These are phyloP conservation scores for Andricus quercusramuli DNA, from an alignment of 2,888 invertebrate species.

Conservation along the genomic window DNA sequence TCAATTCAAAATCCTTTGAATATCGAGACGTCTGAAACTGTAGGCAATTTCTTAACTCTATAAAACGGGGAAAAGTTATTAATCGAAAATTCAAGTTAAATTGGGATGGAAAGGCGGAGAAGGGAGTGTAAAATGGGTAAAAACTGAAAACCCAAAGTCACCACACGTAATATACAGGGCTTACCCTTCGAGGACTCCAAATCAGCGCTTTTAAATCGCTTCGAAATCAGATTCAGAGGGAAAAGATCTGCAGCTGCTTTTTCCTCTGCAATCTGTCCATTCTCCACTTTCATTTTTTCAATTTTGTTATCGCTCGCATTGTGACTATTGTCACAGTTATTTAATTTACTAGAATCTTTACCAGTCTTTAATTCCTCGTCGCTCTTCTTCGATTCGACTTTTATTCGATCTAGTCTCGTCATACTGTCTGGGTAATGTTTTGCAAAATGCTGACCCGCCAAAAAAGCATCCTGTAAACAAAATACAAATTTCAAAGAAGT, in stretches of 20 bases:
- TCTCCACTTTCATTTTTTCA: slow-evolving; percentile 42
- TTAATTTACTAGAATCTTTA: background rate
- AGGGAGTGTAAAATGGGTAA: background rate
- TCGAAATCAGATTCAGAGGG: slow-evolving; percentile 71
- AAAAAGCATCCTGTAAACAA: slow-evolving; percentile 76
- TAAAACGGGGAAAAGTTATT: background rate
- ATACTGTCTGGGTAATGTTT: slow-evolving; percentile 82
- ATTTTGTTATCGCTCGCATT: slow-evolving; percentile 19
- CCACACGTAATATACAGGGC: background rate
- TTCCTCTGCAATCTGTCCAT: slow-evolving; percentile 64
- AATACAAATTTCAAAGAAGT: background rate
- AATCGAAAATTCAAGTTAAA: background rate
- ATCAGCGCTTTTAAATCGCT: slow-evolving; percentile 69
- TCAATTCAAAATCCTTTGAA: too few relatives aligned
- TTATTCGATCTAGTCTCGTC: slow-evolving; percentile 77
- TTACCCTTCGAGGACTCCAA: slow-evolving; percentile 68
- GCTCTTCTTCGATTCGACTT: slow-evolving; percentile 70
- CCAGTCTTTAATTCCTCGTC: slow-evolving; percentile 62
- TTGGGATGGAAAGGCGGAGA: background rate
- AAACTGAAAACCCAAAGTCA: background rate
- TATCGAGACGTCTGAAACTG: too few relatives aligned
- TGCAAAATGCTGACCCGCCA: slow-evolving; percentile 88
- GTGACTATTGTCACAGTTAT: background rate
- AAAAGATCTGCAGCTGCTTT: slow-evolving; percentile 73
- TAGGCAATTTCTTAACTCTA: too few relatives aligned